Conservation (phyloP, 2,113 vertebrate genomes). For the Odocoileus hemionus region DNA sequence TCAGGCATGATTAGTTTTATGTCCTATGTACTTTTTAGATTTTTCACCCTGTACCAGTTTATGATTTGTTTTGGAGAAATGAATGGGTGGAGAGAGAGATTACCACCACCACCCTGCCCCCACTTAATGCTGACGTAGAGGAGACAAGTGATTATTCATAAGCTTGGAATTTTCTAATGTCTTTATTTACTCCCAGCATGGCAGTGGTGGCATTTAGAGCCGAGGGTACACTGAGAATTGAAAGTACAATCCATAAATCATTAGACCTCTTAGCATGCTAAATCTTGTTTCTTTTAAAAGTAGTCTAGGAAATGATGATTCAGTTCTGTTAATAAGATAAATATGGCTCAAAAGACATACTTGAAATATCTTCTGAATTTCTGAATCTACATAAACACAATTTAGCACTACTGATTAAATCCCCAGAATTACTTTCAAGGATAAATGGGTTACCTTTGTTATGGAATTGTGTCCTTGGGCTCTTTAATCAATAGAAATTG, state of each 20-base stretch:
- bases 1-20: neutral
- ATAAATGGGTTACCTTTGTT: neutral
- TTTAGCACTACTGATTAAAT: neutral
- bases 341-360: neutral
- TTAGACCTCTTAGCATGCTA: neutral
- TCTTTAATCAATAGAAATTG: neutral
- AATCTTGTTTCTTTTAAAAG: neutral
- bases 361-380: slow-evolving; percentile 12
- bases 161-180: neutral
- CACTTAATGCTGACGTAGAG: neutral
- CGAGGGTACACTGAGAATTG: neutral
- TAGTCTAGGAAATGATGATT: neutral
- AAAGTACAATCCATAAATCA: neutral
- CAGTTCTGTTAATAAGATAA: neutral
- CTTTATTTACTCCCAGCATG: neutral
- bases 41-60: neutral
- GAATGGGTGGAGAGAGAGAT: neutral
- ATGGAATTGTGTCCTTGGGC: neutral
- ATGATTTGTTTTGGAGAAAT: neutral
- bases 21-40: neutral
- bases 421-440: neutral
- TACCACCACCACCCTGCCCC: neutral
- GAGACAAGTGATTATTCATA: neutral
- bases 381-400: neutral
- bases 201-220: neutral